Evolutionary conservation across 1,140 invertebrate genomes (phyloP).

Genomic region (Platyura marginata): DNA sequence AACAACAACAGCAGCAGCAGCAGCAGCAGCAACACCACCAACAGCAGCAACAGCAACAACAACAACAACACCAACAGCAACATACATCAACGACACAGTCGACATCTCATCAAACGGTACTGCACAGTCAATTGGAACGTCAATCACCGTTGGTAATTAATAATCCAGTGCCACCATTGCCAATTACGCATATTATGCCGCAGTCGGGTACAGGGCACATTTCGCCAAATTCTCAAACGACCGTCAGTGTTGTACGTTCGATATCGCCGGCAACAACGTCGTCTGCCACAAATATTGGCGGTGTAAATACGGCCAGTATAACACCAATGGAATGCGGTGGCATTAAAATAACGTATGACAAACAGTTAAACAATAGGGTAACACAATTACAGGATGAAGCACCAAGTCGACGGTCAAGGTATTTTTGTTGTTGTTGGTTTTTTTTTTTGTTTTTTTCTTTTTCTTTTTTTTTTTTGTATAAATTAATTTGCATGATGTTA

Average conservation of each 20-base stretch:
- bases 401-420: slow-evolving; percentile 26
- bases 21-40: too few species aligned
- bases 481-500: too few species aligned
- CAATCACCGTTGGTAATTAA: slow-evolving; percentile 6
- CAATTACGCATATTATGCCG: not conserved
- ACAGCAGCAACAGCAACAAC: too few species aligned
- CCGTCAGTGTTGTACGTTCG: not conserved
- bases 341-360: slow-evolving; percentile 30
- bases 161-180: not conserved
- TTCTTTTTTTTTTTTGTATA: too few species aligned
- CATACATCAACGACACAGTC: too few species aligned
- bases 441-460: too few species aligned
- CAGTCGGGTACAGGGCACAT: too few species aligned
- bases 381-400: slow-evolving; percentile 19
- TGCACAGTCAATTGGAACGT: too few species aligned
- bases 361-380: slow-evolving; percentile 21
- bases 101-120: too few species aligned
- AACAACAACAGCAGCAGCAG: slow-evolving; percentile 1
- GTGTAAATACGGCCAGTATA: slow-evolving; percentile 6
- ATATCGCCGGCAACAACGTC: not conserved
- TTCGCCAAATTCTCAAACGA: too few species aligned
- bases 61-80: too few species aligned
- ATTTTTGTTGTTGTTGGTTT: slow-evolving; percentile 1
- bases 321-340: slow-evolving; percentile 24
- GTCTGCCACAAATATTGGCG: not conserved